Evolutionary conservation across 2,113 vertebrate species (phyloP).

Genomic region (Stigmatopora nigra): DNA sequence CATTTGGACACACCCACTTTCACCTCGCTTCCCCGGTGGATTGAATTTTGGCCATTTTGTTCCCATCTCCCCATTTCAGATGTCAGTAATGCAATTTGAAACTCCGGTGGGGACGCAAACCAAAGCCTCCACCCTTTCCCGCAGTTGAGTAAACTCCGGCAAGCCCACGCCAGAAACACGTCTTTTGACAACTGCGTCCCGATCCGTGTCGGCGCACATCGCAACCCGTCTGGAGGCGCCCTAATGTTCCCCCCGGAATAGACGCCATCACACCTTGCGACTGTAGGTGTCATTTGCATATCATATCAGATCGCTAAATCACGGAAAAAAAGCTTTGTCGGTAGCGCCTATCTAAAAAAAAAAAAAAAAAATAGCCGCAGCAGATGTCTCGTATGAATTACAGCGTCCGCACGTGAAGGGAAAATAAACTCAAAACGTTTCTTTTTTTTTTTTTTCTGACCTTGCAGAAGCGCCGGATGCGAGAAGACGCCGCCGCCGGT

Average conservation of each 20-base stretch:
- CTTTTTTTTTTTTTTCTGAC: slow-evolving; percentile 1
- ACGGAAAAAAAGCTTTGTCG: neutral
- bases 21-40: too few species aligned
- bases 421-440: neutral
- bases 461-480: slow-evolving; percentile 1
- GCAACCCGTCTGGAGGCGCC: slow-evolving; percentile 15
- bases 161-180: neutral
- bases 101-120: neutral
- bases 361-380: slow-evolving; percentile 14
- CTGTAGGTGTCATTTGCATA: slow-evolving; percentile 35
- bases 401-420: slow-evolving; percentile 34
- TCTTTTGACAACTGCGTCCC: neutral
- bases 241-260: slow-evolving; percentile 18
- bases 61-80: neutral
- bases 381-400: slow-evolving; percentile 15
- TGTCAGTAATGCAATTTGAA: neutral
- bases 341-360: slow-evolving; percentile 9
- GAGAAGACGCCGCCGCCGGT: neutral
- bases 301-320: slow-evolving; percentile 18
- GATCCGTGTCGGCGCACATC: neutral
- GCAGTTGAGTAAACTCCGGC: neutral
- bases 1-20: neutral
- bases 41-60: neutral
- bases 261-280: slow-evolving; percentile 36
- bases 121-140: neutral